Conservation (phyloP, 2,797 vertebrate species). For the Distichodus sexfasciatus region DNA sequence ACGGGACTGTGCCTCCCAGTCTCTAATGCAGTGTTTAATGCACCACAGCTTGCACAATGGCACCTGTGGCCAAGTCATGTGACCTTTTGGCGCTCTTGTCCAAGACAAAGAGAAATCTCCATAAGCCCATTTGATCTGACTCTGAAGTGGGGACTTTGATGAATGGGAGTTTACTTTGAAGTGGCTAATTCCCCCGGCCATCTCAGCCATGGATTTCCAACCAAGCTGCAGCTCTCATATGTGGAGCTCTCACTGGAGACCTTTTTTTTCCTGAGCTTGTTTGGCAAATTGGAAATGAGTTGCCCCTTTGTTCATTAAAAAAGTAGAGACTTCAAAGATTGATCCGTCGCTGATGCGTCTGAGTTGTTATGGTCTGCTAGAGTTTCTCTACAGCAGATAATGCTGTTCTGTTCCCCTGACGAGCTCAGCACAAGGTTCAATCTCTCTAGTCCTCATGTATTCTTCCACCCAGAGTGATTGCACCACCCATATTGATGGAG, state of each 20-base stretch:
- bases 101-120: not conserved
- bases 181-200: conserved; percentile 8
- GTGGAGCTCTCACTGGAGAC: not conserved
- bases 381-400: conserved; percentile 2
- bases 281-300: conserved; percentile 31
- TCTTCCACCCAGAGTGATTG: not conserved
- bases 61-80: not conserved
- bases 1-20: too few relatives aligned
- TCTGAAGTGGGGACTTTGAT: conserved; percentile 3
- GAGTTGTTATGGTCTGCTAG: not conserved
- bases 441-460: not conserved
- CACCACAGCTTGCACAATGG: not conserved
- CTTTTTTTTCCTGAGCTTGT: conserved; percentile 27
- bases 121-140: conserved; percentile 1
- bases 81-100: not conserved
- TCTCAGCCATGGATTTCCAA: conserved; percentile 12
- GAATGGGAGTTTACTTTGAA: conserved; percentile 28
- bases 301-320: conserved; percentile 29
- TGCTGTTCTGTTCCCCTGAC: not conserved
- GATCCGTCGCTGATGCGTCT: not conserved
- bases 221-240: conserved; percentile 4
- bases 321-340: conserved; percentile 29
- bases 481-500: not conserved
- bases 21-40: too few relatives aligned
- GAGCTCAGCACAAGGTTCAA: not conserved